These are phyloP conservation scores for Lepidurus arcticus DNA, from an alignment of 1,140 invertebrate species.

Conservation along the genomic window DNA sequence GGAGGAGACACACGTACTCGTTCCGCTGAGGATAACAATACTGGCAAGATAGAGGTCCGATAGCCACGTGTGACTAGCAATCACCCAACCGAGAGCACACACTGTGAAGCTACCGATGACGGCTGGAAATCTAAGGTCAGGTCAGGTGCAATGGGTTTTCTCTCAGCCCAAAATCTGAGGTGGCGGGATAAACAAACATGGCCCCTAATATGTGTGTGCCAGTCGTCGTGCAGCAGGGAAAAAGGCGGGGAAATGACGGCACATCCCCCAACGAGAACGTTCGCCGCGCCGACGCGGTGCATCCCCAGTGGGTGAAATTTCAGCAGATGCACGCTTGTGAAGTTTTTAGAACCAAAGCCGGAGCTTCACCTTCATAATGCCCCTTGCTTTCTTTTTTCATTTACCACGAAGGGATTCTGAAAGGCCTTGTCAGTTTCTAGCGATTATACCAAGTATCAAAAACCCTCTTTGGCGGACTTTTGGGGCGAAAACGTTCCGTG, in stretches of 20 bases:
- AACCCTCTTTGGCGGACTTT: too few species aligned
- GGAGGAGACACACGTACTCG: too few species aligned
- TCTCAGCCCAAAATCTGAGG: background rate
- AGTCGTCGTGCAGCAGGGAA: background rate
- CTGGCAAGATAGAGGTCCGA: background rate
- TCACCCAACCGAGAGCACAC: slow-evolving; percentile 16
- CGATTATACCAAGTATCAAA: too few species aligned
- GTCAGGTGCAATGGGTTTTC: slow-evolving; percentile 13
- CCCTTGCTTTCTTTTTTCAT: background rate
- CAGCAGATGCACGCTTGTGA: background rate
- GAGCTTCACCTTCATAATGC: background rate
- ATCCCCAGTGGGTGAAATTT: background rate
- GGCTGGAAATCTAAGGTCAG: slow-evolving; percentile 16
- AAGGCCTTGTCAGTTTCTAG: too few species aligned
- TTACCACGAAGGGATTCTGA: too few species aligned
- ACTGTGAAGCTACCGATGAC: slow-evolving; percentile 8
- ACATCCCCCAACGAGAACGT: background rate
- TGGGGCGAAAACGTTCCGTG: too few species aligned
- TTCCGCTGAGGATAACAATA: too few species aligned
- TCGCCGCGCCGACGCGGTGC: background rate
- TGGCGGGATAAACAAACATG: slow-evolving; percentile 21
- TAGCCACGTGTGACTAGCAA: slow-evolving; percentile 4
- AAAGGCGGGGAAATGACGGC: background rate
- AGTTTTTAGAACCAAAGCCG: background rate
- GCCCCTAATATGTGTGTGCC: background rate